phyloP scores from a whole-genome alignment of 2,113 vertebrate species.

The Tauraco erythrolophus region DNA sequence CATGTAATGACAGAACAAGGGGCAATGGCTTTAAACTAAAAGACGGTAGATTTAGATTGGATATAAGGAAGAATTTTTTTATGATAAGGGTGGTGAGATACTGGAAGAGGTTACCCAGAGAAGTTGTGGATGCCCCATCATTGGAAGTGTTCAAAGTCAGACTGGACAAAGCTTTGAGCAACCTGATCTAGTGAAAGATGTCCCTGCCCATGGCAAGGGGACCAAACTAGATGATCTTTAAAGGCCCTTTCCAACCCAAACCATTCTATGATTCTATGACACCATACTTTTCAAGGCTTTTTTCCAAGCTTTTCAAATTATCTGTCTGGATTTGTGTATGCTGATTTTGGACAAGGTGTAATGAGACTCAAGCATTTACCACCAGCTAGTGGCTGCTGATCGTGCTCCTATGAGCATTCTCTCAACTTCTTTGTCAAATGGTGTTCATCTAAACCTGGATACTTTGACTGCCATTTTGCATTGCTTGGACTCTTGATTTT shows the following conservation, averaged over 20 bases:
- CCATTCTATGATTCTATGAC: neutral
- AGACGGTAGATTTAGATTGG: neutral
- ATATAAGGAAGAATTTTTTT: neutral
- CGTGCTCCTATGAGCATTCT: neutral
- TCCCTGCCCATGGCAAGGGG: accelerated
- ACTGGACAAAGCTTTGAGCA: neutral
- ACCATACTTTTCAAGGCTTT: neutral
- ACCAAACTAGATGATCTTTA: neutral
- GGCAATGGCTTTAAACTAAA: neutral
- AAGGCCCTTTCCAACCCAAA: neutral
- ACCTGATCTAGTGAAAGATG: neutral
- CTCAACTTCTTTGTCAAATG: neutral
- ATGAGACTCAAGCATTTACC: neutral
- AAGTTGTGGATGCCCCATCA: accelerated
- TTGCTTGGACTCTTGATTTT: neutral
- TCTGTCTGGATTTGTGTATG: neutral
- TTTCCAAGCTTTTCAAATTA: neutral
- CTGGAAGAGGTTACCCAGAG: neutral
- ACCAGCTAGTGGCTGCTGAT: neutral
- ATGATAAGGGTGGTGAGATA: accelerated
- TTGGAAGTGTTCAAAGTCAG: neutral
- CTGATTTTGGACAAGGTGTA: neutral
- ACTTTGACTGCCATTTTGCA: neutral
- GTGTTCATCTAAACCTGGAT: neutral
- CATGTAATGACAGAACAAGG: neutral